Conservation (phyloP, 2,113 vertebrate species). For the Setophaga kirtlandii region DNA sequence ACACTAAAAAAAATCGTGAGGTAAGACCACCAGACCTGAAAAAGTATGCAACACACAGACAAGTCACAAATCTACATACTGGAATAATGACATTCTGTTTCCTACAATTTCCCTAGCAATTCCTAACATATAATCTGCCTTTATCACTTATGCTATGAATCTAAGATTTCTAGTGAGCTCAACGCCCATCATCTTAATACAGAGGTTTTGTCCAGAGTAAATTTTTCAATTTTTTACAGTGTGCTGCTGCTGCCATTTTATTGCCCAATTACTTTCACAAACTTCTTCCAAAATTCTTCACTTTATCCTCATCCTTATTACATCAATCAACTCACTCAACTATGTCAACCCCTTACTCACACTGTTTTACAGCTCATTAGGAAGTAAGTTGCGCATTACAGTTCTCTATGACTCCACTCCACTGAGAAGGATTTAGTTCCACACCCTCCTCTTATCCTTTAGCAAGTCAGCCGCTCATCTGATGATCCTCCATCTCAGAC, state of each 20-base stretch:
- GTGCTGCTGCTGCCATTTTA: not conserved
- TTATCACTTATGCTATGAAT: not conserved
- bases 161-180: not conserved
- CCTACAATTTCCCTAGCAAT: not conserved
- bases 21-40: not conserved
- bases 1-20: not conserved
- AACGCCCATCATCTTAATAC: not conserved
- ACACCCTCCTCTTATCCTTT: not conserved
- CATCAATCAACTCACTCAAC: not conserved
- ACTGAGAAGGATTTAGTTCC: not conserved
- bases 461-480: not conserved
- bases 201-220: rapidly evolving
- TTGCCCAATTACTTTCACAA: not conserved
- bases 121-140: not conserved
- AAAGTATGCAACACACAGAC: not conserved
- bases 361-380: not conserved
- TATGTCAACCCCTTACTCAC: not conserved
- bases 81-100: not conserved
- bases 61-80: not conserved
- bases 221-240: not conserved
- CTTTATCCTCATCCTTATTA: not conserved
- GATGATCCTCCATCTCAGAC: not conserved
- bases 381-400: not conserved
- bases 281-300: not conserved
- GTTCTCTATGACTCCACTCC: not conserved